Evolutionary conservation across 1,140 invertebrate species (phyloP).

Genomic region (Episyrphus balteatus): DNA sequence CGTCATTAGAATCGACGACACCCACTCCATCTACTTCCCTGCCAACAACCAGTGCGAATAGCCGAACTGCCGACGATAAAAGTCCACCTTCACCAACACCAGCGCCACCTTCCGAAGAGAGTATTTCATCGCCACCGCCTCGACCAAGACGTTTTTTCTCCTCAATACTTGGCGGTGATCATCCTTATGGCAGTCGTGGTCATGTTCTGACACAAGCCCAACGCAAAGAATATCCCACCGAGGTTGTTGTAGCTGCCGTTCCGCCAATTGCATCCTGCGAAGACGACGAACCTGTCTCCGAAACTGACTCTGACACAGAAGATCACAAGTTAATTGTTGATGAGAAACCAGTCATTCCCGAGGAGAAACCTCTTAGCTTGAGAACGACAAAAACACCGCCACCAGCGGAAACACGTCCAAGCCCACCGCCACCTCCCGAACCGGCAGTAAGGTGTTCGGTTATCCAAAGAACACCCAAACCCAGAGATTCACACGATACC

Average conservation of each 20-base stretch:
- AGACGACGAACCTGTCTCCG: conserved; percentile 9
- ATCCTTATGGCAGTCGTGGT: conserved; percentile 51
- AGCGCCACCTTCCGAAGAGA: background rate
- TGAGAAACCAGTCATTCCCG: conserved; percentile 38
- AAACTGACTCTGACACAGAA: conserved; percentile 19
- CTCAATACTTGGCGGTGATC: conserved; percentile 61
- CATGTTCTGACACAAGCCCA: conserved; percentile 63
- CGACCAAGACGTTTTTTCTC: conserved; percentile 62
- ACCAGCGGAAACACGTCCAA: conserved; percentile 41
- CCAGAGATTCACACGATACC: conserved; percentile 40
- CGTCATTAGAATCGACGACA: too few relatives aligned
- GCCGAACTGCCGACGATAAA: background rate
- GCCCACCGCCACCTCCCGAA: conserved; percentile 39
- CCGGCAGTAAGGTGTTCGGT: conserved; percentile 57
- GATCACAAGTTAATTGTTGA: conserved; percentile 36
- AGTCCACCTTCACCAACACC: conserved; percentile 1
- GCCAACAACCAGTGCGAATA: background rate
- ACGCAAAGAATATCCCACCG: conserved; percentile 64
- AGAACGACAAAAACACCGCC: conserved; percentile 37
- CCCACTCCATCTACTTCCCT: background rate
- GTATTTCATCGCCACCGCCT: conserved; percentile 7
- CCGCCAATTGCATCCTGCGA: conserved; percentile 27
- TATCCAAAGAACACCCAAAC: conserved; percentile 65
- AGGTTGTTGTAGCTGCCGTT: conserved; percentile 19
- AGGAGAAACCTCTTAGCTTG: conserved; percentile 32